Conservation (phyloP, 2,113 vertebrate genomes). For the Australoheros scitulus region DNA sequence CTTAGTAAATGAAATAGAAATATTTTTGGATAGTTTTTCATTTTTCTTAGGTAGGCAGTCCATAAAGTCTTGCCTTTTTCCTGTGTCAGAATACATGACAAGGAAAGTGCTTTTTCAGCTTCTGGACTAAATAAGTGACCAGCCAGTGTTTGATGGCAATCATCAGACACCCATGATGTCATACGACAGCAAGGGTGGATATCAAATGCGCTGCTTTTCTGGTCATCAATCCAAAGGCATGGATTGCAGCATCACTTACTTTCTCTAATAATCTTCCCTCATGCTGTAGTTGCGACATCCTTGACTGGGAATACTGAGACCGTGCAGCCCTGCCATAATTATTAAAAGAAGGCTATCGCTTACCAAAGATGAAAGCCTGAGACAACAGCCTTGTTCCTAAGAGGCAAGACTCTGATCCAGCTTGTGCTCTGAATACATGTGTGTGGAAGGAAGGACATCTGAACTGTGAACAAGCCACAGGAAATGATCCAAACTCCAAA, state of each 20-base stretch:
- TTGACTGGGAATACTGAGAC: background rate
- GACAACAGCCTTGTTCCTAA: background rate
- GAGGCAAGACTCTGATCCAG: background rate
- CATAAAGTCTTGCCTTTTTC: background rate
- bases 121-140: background rate
- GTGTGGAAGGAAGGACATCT: background rate
- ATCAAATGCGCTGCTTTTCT: background rate
- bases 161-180: background rate
- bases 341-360: background rate
- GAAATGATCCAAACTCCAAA: background rate
- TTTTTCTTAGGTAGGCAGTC: no score
- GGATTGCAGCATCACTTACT: background rate
- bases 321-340: background rate
- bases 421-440: background rate
- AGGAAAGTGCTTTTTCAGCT: background rate
- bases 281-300: background rate
- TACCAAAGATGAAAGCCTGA: background rate
- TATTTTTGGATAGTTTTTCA: no score
- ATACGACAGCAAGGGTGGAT: background rate
- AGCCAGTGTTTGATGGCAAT: background rate
- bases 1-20: no score
- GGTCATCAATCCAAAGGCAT: background rate
- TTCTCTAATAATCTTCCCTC: background rate
- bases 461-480: conserved; percentile 7
- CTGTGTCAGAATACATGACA: background rate